Evolutionary conservation across 2,888 invertebrate species (phyloP), one percentile per base, ranked within the genome.

Genomic region (Lysandra coridon): DNA sequence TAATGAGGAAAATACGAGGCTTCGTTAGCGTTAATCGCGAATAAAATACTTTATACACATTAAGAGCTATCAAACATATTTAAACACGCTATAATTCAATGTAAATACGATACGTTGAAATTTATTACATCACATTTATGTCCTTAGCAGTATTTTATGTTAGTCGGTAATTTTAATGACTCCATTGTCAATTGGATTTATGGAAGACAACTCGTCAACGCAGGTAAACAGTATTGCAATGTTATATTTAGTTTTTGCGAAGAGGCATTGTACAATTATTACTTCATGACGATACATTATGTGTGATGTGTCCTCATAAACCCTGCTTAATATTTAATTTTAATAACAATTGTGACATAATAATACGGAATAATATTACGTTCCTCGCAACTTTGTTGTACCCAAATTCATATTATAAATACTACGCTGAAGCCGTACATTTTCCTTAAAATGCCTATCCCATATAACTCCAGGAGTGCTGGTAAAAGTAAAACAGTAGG

Each of bases 101-200:
- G 76, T 76, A 76, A 53, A 76, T 76, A 49, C 4, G 53, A 23
- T 53, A 69, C 12, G 14, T 2, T 57, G 4, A 17, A 33, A 37
- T 76, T 23, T 30, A 75, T 75, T 75, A 49, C 23, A 75, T 23
- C 49, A 30, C 30, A 76, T 76, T 76, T 30, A 17, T 49, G 53
- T 76, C 76, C 76, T 57, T 76, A 76, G 14, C 14, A 33, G 76
- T 76, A 53, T 30, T 57, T 76, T 76, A 76, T 76, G 53, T 53
- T 76, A 76, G 33, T 76, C 12, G 53, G 53, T 76, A 57, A 44
- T 75, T 75, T 75, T 76, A 76, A 76, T 76, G 76, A 76, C 57
- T 53, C 76, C 53, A 76, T 57, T 76, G 76, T 76, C 23, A 53
- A 57, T 57, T 76, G 23, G 23, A 57, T 33, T 76, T 53, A 53